Evolutionary conservation across 2,797 vertebrate species (phyloP), one percentile per base, ranked within the genome.

Genomic region (Macrochelys suwanniensis): DNA sequence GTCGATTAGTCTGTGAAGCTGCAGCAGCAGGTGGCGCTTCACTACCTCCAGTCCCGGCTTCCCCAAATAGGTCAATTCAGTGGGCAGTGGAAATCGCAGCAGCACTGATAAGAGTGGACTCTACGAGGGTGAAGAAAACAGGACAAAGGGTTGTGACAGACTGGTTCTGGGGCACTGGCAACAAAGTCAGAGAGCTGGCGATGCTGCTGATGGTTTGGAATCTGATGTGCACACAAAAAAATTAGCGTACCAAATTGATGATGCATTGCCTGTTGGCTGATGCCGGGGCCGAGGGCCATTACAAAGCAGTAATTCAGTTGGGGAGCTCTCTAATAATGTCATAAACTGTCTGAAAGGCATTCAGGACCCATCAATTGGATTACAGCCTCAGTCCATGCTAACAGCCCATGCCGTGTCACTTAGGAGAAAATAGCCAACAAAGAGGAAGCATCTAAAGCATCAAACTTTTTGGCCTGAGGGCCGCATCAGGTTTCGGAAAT

Each of bases 1-100:
- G 45, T 26, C 49, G 11, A 56, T 56, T 56, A n/a, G 33, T 19
- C n/a, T 78, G 19, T n/a, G 31, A 3, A 0, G 5, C 47, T 71
- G 59, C 80, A 57, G 54, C 37, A 87, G 80, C 25, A 83, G 80
- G 80, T n/a, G 53, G 21, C 28, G 25, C 53, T 80, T 80, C 74
- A 47, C 33, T 4, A 1, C 53, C 53, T 50, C 6, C 13, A 2
- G n/a, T 47, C 6, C 11, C 8, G 23, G 54, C 13, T 21, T 57
- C 23, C 12, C 11, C 54, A 17, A 47, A 33, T 16, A 10, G 5
- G 21, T 49, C 42, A 49, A 6, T 31, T 47, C 0, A 1, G 25
- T 33, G 57, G 79, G 42, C 59, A 28, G 6, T 0, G 0, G 26
- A 42, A 49, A 25, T 5, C 8, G 33, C 10, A 16, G 31, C 1